Conservation (phyloP, 2,888 invertebrate species). For the Lasioglossum morio region DNA sequence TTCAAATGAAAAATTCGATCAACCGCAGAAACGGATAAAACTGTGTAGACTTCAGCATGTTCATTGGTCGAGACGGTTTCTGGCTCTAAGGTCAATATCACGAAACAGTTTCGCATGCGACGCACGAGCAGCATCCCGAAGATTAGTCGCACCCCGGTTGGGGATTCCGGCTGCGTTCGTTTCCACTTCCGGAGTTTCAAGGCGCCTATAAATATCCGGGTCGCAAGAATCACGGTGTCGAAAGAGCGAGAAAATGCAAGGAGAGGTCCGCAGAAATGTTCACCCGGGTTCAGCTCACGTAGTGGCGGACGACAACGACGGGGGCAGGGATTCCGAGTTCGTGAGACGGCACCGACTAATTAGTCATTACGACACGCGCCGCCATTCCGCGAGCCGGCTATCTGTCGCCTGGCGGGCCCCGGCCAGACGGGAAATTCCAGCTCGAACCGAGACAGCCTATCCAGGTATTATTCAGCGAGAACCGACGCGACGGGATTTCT, state of each 20-base stretch:
- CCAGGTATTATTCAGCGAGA: slow-evolving; percentile 27
- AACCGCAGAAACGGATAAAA: neutral
- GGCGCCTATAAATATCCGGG: slow-evolving; percentile 44
- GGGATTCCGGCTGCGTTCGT: slow-evolving; percentile 11
- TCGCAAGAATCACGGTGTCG: slow-evolving; percentile 26
- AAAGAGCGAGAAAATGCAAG: slow-evolving; percentile 38
- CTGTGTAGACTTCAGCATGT: neutral
- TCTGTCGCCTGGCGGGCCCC: slow-evolving; percentile 11
- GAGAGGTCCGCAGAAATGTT: slow-evolving; percentile 37
- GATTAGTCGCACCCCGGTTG: neutral
- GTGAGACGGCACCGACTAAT: slow-evolving; percentile 27
- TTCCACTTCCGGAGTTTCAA: slow-evolving; percentile 54
- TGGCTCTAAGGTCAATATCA: neutral
- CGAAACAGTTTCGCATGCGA: neutral
- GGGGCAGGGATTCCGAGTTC: slow-evolving; percentile 13
- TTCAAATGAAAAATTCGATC: no score
- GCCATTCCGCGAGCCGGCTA: slow-evolving; percentile 2
- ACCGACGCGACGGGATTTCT: slow-evolving; percentile 5
- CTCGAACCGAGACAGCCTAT: neutral
- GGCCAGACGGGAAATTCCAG: slow-evolving; percentile 15
- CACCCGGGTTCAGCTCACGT: slow-evolving; percentile 7
- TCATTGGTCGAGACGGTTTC: neutral
- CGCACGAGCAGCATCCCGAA: neutral
- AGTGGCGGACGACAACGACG: neutral
- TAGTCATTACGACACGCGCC: slow-evolving; percentile 42